Percentiles rank a stretch among this genome's conserved stretches.
These are phyloP conservation scores for Papilio polytes DNA, from an alignment of 1,140 invertebrate species.

Conservation along the genomic window DNA sequence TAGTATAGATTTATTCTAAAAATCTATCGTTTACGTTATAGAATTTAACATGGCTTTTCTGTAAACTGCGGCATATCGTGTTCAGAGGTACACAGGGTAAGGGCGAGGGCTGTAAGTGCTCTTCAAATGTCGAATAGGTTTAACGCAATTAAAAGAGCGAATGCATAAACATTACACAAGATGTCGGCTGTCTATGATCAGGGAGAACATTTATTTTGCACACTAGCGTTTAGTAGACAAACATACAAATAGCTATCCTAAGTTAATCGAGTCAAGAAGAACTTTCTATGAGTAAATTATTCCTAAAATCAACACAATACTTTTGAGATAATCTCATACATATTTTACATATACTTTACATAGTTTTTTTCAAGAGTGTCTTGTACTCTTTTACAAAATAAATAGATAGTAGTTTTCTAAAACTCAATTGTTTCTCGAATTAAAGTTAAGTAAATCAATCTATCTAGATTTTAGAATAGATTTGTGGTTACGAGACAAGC, in stretches of 20 bases:
- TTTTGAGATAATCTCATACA: no score
- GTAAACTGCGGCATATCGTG: background rate
- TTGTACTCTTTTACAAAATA: no score
- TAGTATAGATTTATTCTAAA: background rate
- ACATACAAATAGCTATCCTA: no score
- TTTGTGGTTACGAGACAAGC: background rate
- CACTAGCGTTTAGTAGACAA: background rate
- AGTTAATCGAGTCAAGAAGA: no score
- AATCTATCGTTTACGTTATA: background rate
- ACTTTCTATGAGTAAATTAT: no score
- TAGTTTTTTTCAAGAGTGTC: no score
- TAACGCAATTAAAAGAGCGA: conserved; percentile 19
- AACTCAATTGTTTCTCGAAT: background rate
- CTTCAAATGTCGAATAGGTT: conserved; percentile 18
- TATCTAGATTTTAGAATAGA: background rate
- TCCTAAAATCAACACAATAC: no score
- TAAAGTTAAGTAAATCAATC: background rate
- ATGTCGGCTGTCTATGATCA: background rate
- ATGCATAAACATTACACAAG: conserved; percentile 12
- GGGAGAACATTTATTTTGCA: background rate
- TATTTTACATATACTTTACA: no score
- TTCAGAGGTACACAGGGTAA: background rate
- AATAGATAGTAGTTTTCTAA: background rate
- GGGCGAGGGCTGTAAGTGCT: background rate
- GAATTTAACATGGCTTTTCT: background rate